Base-by-base conservation (phyloP, 1,140 invertebrate species). In the Drosophila bifasciata region DNA sequence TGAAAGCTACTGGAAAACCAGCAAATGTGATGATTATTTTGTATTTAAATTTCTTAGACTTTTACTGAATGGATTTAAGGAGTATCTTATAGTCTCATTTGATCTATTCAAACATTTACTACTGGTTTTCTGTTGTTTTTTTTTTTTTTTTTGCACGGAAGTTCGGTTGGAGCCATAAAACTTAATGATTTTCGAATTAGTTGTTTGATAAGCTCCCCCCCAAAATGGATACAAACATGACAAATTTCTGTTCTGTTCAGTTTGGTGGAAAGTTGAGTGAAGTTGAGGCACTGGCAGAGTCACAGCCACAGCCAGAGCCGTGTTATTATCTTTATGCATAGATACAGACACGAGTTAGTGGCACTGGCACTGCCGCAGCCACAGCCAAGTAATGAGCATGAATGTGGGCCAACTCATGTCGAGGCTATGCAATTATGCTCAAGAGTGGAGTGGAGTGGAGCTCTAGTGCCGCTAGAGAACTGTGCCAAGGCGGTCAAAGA, bases 161-260 rank as follows among this genome's bases (percentile, higher is more conserved):
- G 46, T 16, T 40, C 25, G 16, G 45, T 13, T 64, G 49, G 40
- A 76, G 75, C 57, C 70, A 88, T 86, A 78, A 86, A 86, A 88
- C 46, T 72, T 64, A 63, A 86, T 83, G 83, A 72, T 88, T 76
- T 75, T 71, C 81, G 45, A 86, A 77, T 88, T 88, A 66, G 73
- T 57, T 55, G 32, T 55, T 44, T 55, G 79, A 83, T 76, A 74
- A 58, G 70, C 17, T 9, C 8, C 17, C 28, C 32, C 32, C 41
- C 13, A 9, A 48, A 60, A 61, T 40, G 48, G 39, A 55, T 23
- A 68, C 41, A 44, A 48, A 78, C 55, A 78, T 61, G 71, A 72
- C 72, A 74, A 63, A 70, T 79, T 59, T 63, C 15, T 36, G 48
- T 52, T 25, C n/a, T 3, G 8, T 9, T 9, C 0, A 28, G 28